Evolutionary conservation across 2,113 vertebrate genomes (phyloP).

Genomic region (Chaetodon auriga): DNA sequence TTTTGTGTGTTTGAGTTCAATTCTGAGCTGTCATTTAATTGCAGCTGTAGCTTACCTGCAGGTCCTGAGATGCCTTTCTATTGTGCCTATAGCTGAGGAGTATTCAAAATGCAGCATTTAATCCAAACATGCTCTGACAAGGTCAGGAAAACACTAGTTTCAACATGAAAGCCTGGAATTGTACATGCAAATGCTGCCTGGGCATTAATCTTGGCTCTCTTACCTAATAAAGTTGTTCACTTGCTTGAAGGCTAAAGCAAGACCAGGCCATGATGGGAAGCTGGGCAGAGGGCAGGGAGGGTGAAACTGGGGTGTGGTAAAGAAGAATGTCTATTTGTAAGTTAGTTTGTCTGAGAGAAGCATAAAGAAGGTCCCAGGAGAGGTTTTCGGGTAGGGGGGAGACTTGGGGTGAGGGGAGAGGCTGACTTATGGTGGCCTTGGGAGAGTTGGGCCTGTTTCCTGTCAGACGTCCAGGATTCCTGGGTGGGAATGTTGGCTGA

Average conservation of each 20-base stretch:
- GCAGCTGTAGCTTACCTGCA: slow-evolving; percentile 38
- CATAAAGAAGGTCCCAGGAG: slow-evolving; percentile 57
- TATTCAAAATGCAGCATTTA: slow-evolving; percentile 51
- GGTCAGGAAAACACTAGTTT: slow-evolving; percentile 69
- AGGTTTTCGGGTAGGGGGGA: slow-evolving; percentile 62
- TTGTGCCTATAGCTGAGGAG: slow-evolving; percentile 49
- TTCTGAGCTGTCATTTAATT: slow-evolving; percentile 10
- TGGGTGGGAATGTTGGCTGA: slow-evolving; percentile 84
- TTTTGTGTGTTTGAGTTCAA: slow-evolving; percentile 14
- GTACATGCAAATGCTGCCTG: slow-evolving; percentile 55
- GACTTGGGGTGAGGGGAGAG: slow-evolving; percentile 66
- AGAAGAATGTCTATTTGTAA: slow-evolving; percentile 65
- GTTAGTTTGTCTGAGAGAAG: slow-evolving; percentile 62
- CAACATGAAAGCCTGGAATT: slow-evolving; percentile 73
- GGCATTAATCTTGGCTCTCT: slow-evolving; percentile 64
- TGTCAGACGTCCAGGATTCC: slow-evolving; percentile 85
- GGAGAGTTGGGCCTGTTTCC: slow-evolving; percentile 81
- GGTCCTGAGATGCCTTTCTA: slow-evolving; percentile 51
- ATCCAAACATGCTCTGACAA: slow-evolving; percentile 81
- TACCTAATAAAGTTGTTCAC: slow-evolving; percentile 60
- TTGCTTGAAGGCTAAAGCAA: slow-evolving; percentile 59
- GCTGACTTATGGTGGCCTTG: slow-evolving; percentile 76
- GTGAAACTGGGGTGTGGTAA: slow-evolving; percentile 64
- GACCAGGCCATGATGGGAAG: slow-evolving; percentile 51
- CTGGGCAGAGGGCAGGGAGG: slow-evolving; percentile 40